Percentiles rank a stretch among this genome's conserved stretches.
Conservation (phyloP, 2,113 vertebrate genomes). For the Desmodus rotundus region DNA sequence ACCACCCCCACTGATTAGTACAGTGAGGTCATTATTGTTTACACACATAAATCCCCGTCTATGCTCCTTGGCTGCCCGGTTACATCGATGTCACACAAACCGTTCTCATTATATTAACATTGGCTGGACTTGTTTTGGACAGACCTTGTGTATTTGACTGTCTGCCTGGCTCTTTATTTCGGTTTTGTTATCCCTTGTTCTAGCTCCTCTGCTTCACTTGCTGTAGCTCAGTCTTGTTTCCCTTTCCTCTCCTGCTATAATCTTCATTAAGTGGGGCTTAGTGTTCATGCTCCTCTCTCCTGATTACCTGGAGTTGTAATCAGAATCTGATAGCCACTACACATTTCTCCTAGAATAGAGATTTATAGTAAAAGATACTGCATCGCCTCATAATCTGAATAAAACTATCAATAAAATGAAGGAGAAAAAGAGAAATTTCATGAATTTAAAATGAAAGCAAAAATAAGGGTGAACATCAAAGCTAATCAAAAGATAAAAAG, state of each 20-base stretch:
- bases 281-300: background rate
- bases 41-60: too few species aligned
- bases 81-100: too few species aligned
- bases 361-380: background rate
- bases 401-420: background rate
- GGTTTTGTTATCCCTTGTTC: background rate
- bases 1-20: too few species aligned
- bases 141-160: background rate
- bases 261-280: background rate
- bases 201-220: background rate
- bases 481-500: background rate
- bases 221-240: background rate
- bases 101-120: too few species aligned
- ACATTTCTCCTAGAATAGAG: background rate
- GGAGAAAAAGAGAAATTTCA: background rate
- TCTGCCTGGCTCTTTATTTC: background rate
- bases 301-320: background rate
- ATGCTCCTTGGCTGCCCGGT: too few species aligned
- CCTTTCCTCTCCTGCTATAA: background rate
- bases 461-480: background rate
- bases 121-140: too few species aligned
- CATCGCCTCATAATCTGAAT: background rate
- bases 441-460: background rate
- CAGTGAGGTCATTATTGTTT: too few species aligned
- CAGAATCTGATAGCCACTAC: background rate